Evolutionary conservation across 2,797 vertebrate species (phyloP).

Genomic region (Betta splendens): DNA sequence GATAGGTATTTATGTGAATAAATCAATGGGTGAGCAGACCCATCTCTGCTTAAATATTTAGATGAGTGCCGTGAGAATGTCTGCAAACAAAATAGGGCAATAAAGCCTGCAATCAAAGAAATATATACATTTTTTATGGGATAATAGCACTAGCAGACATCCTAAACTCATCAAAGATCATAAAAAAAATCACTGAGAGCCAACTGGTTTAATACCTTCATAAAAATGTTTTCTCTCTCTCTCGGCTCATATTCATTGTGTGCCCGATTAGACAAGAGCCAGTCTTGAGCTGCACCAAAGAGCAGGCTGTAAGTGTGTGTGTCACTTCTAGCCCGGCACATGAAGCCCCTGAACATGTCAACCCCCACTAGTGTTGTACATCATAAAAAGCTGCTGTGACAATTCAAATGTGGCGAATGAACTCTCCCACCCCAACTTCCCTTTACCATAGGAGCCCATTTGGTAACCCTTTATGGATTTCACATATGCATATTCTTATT

Average conservation of each 20-base stretch:
- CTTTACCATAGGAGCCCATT: constrained; percentile 66
- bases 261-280: constrained; percentile 19
- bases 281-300: not conserved
- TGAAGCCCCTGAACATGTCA: constrained; percentile 44
- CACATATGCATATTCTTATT: constrained; percentile 76
- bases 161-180: constrained; percentile 30
- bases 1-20: constrained; percentile 11
- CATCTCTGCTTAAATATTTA: constrained; percentile 40
- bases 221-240: constrained; percentile 10
- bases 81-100: constrained; percentile 25
- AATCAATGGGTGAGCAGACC: constrained; percentile 9
- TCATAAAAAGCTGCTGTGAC: constrained; percentile 64
- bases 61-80: constrained; percentile 6
- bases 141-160: constrained; percentile 21
- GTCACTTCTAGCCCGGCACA: constrained; percentile 39
- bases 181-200: constrained; percentile 23
- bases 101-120: constrained; percentile 27
- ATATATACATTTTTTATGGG: constrained; percentile 21
- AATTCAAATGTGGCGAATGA: constrained; percentile 69
- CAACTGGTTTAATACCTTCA: constrained; percentile 27
- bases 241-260: constrained; percentile 16
- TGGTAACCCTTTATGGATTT: constrained; percentile 72
- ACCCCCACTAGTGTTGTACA: constrained; percentile 42
- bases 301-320: constrained; percentile 20
- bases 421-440: constrained; percentile 67